Evolutionary conservation across 2,113 vertebrate genomes (phyloP).

Genomic region (Reinhardtius hippoglossoides): DNA sequence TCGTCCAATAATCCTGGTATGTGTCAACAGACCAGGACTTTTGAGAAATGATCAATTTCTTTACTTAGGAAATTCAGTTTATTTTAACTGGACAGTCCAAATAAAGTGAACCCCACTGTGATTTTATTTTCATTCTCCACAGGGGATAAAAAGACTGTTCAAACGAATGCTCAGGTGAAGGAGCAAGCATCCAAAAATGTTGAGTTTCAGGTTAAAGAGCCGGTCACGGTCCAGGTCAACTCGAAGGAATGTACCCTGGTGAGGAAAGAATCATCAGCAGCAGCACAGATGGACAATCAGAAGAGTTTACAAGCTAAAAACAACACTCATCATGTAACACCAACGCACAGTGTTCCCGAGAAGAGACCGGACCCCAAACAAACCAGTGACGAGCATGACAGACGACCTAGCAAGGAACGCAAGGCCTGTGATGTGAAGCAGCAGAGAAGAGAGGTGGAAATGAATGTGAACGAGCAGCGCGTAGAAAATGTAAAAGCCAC

Average conservation of each 20-base stretch:
- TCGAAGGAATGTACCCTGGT: slow-evolving; percentile 22
- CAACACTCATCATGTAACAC: slow-evolving; percentile 30
- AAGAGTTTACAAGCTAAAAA: slow-evolving; percentile 48
- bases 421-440: slow-evolving; percentile 28
- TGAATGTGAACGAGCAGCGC: slow-evolving; percentile 52
- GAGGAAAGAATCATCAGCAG: slow-evolving; percentile 40
- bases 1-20: not conserved
- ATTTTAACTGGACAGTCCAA: slow-evolving; percentile 22
- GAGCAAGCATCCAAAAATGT: slow-evolving; percentile 54
- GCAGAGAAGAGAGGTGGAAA: slow-evolving; percentile 18
- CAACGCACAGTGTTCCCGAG: slow-evolving; percentile 33
- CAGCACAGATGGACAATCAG: slow-evolving; percentile 47
- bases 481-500: slow-evolving; percentile 45
- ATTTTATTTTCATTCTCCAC: slow-evolving; percentile 60
- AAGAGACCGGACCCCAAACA: slow-evolving; percentile 41
- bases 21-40: not conserved
- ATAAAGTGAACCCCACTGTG: slow-evolving; percentile 45
- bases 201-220: slow-evolving; percentile 64
- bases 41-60: not conserved
- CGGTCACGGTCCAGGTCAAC: slow-evolving; percentile 27
- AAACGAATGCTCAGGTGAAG: slow-evolving; percentile 56
- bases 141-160: slow-evolving; percentile 69
- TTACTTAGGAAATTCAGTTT: not conserved
- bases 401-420: slow-evolving; percentile 15
- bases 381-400: slow-evolving; percentile 9